Evolutionary conservation across 1,140 invertebrate species (phyloP), one percentile per base, ranked within the genome.

Genomic region (Gonioctena quinquepunctata): DNA sequence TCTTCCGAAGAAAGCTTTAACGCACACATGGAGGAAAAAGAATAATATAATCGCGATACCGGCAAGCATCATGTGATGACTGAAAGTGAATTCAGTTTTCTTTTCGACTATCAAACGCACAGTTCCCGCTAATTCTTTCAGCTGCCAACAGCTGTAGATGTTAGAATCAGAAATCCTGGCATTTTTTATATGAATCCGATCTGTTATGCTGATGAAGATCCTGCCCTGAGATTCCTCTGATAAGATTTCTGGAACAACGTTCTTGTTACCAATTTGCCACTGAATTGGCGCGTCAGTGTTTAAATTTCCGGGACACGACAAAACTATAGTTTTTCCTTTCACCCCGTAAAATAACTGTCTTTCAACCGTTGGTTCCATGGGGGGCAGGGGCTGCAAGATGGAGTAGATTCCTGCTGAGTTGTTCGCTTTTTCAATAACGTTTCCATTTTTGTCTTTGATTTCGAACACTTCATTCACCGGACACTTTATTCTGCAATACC

Each of bases 71-170:
- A 88, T 77, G 71, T 85, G 83, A 64, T 86, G 79, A 73, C 89
- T 87, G 19, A 87, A 79, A 66, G 84, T 82, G 1, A 86, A 42
- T 75, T 87, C 79, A 7, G 86, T 72, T 76, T 83, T 82, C 71
- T 85, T 82, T 23, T 83, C 84, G 21, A 90, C 86, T 22, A 86
- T 78, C 6, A 91, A 77, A 70, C 86, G 83, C 16, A 90, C 84
- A n/a, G 85, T 85, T 33, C 90, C 90, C 11, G 86, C 84, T 25
- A 91, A 79, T 57, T 86, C 79, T 56, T 86, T 83, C 67, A 83
- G 78, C 79, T 90, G 86, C 90, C 90, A 92, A 79, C 91, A 93
- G 80, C 90, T 91, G 79, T 88, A 89, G 70, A 87, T 83, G 72
- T 86, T 87, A 19, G 81, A 73, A 77, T 89, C 88, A 2, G 77